These are phyloP conservation scores for Rhimphoctona megacephalus DNA, from an alignment of 2,888 invertebrate genomes.

Conservation along the genomic window DNA sequence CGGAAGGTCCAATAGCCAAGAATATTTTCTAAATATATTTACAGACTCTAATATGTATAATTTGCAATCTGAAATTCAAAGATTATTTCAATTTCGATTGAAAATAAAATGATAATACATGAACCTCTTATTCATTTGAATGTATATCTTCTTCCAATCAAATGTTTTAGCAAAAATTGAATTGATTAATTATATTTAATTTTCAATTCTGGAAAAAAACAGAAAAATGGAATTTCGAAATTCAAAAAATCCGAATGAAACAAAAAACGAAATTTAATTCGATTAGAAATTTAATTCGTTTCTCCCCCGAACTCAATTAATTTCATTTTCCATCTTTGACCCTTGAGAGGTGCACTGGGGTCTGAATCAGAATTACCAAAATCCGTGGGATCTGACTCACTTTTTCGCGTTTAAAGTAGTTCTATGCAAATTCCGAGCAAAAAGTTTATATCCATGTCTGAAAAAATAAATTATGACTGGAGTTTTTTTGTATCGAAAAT, in stretches of 20 bases:
- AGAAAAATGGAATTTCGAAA: too few relatives aligned
- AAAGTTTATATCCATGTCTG: too few relatives aligned
- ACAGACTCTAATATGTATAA: conserved; percentile 94
- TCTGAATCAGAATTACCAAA: too few relatives aligned
- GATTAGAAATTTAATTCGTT: background rate
- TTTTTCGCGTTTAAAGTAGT: too few relatives aligned
- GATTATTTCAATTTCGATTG: background rate
- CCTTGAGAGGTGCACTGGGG: background rate
- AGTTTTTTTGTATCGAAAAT: too few relatives aligned
- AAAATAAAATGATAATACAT: background rate
- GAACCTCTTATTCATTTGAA: background rate
- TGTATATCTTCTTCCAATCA: background rate
- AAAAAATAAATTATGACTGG: too few relatives aligned
- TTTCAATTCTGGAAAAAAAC: too few relatives aligned
- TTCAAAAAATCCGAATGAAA: too few relatives aligned
- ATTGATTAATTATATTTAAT: too few relatives aligned
- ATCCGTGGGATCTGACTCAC: background rate
- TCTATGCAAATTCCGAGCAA: too few relatives aligned
- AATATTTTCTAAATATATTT: conserved; percentile 94
- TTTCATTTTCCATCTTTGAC: background rate
- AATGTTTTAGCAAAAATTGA: too few relatives aligned
- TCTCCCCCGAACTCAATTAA: background rate
- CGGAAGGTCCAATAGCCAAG: conserved; percentile 93
- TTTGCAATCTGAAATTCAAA: conserved; percentile 89
- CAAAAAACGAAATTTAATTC: too few relatives aligned